Percentiles rank a stretch among this genome's conserved stretches.
phyloP scores from a whole-genome alignment of 1,140 invertebrate species.

The Drosophila quadrilineata region DNA sequence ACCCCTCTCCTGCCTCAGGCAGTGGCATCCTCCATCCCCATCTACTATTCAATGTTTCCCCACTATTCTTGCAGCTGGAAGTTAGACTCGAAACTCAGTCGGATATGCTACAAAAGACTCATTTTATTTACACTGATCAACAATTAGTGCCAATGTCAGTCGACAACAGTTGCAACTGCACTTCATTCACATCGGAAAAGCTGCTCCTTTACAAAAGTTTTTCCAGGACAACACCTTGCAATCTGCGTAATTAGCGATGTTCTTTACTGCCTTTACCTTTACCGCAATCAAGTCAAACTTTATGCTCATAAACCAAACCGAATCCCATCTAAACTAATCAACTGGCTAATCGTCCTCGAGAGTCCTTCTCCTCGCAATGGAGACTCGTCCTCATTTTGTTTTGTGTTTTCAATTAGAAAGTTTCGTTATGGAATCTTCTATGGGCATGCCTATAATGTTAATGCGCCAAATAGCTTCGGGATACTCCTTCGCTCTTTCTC shows the following conservation, averaged over 20 bases:
- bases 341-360: slow-evolving; percentile 9
- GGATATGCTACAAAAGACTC: too few species aligned
- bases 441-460: slow-evolving; percentile 46
- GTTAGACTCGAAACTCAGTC: too few species aligned
- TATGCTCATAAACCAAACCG: neutral
- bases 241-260: slow-evolving; percentile 58
- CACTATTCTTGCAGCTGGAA: slow-evolving; percentile 38
- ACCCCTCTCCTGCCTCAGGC: neutral
- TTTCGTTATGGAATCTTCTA: slow-evolving; percentile 45
- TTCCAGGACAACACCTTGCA: slow-evolving; percentile 36
- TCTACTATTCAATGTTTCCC: neutral
- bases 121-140: slow-evolving; percentile 27
- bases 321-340: slow-evolving; percentile 53
- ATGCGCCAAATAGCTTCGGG: slow-evolving; percentile 59
- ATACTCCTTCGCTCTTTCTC: neutral
- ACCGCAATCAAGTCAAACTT: slow-evolving; percentile 13
- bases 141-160: neutral
- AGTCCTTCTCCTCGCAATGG: neutral
- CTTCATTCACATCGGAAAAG: slow-evolving; percentile 31
- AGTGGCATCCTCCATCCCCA: neutral
- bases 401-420: slow-evolving; percentile 67
- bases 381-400: slow-evolving; percentile 10
- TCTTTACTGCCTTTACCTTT: slow-evolving; percentile 43
- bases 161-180: neutral
- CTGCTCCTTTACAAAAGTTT: slow-evolving; percentile 76